Evolutionary conservation across 2,797 vertebrate genomes (phyloP).

Genomic region (Columba guinea): DNA sequence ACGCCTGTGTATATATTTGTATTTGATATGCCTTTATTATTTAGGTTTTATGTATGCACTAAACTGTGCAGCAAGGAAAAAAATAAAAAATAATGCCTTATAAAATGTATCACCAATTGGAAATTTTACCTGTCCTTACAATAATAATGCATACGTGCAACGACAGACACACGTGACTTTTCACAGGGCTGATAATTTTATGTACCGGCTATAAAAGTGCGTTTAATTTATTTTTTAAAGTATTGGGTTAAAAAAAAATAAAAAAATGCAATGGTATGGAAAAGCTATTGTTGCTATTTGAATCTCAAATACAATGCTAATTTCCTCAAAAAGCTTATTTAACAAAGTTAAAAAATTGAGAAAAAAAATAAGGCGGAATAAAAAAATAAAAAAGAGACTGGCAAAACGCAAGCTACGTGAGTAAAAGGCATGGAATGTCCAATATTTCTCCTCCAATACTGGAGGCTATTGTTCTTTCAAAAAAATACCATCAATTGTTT

Average conservation of each 20-base stretch:
- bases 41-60: not conserved
- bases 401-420: conserved; percentile 68
- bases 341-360: not conserved
- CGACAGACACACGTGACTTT: not conserved
- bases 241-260: not conserved
- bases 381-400: conserved; percentile 47
- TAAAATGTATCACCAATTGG: not conserved
- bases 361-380: not conserved
- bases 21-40: not conserved
- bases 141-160: not conserved
- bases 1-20: not conserved
- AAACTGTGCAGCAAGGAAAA: not conserved
- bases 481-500: conserved; percentile 64
- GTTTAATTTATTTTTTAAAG: not conserved
- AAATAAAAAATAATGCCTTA: not conserved
- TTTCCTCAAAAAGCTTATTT: conserved; percentile 35
- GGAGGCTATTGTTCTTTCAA: conserved; percentile 71
- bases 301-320: conserved; percentile 15
- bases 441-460: conserved; percentile 67
- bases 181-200: conserved; percentile 2
- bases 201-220: not conserved
- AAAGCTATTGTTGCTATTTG: conserved; percentile 9
- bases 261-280: not conserved
- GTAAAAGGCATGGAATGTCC: conserved; percentile 73
- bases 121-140: not conserved